Evolutionary conservation across 2,113 vertebrate species (phyloP).

Genomic region (Petroica traversi): DNA sequence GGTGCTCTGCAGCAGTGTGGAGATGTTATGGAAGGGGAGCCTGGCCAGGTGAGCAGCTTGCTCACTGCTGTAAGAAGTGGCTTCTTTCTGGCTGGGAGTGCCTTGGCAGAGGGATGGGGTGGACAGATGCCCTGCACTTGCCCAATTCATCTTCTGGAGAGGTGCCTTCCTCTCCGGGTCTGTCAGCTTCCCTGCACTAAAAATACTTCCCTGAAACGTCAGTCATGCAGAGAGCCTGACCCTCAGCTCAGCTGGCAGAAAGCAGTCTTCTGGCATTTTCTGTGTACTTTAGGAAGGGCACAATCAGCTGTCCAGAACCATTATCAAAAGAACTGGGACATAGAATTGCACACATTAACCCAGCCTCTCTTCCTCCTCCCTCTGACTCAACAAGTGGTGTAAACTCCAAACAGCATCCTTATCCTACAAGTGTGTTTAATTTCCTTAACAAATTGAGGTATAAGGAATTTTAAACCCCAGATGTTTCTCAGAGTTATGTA

Average conservation of each 20-base stretch:
- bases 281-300: constrained; percentile 3
- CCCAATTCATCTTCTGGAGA: not conserved
- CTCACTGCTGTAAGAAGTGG: not conserved
- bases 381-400: constrained; percentile 45
- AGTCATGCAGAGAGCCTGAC: not conserved
- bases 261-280: not conserved
- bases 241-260: not conserved
- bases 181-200: not conserved
- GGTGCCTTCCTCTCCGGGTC: not conserved
- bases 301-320: not conserved
- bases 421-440: not conserved
- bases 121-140: not conserved
- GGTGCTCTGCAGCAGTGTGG: not conserved
- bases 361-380: constrained; percentile 20
- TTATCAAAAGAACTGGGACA: constrained; percentile 40
- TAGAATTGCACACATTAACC: not conserved
- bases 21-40: not conserved
- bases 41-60: not conserved
- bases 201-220: not conserved
- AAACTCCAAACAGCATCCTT: constrained; percentile 15
- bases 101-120: not conserved
- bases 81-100: not conserved
- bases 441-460: not conserved
- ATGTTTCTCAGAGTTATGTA: not conserved
- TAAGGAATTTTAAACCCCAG: not conserved